Base-by-base conservation (phyloP, 23 tunicate species). In the Aplidium turbinatum region DNA sequence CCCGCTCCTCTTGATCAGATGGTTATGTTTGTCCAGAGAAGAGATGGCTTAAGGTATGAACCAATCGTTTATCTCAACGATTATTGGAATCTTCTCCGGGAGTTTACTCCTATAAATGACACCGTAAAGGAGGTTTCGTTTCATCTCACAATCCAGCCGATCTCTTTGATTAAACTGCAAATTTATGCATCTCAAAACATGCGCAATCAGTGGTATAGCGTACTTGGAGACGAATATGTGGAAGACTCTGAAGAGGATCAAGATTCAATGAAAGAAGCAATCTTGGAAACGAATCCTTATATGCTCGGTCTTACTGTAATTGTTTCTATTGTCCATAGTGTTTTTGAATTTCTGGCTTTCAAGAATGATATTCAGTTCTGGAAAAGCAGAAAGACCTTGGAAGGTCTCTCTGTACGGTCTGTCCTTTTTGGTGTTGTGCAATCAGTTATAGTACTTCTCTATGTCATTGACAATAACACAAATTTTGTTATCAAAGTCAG, bases 321-420 rank as follows among this genome's bases (percentile, higher is more conserved):
- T 20, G 87, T 89, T 16, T 90, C 99, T 0, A 57, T 95, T 19
- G 86, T 76, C 0, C 99, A 95, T 84, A 85, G 92, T 54, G 79
- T 95, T 34, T 88, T 95, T 46, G 99, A 95, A 51, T 83, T 95
- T 56, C 83, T 95, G 24, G 98, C 93, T 36, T 85, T 85, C 64
- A 85, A 85, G 50, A 93, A 86, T 60, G 93, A 95, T 53, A 95
- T 95, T 51, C 99, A 95, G 85, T 95, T 95, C 54, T 95, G 99
- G 99, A 95, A 88, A 33, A 54, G 85, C 30, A 73, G 99, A 19
- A 70, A 95, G 53, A 61, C 95, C 33, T 51, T 95, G 22, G 92
- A 77, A 68, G 99, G 99, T 27, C 81, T 94, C 21, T 94, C 99
- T 7, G 94, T 94, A 26, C 86, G 99, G 30, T 82, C 99, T 1